phyloP scores from a whole-genome alignment of 2,797 vertebrate genomes.

The Rachycentron canadum region DNA sequence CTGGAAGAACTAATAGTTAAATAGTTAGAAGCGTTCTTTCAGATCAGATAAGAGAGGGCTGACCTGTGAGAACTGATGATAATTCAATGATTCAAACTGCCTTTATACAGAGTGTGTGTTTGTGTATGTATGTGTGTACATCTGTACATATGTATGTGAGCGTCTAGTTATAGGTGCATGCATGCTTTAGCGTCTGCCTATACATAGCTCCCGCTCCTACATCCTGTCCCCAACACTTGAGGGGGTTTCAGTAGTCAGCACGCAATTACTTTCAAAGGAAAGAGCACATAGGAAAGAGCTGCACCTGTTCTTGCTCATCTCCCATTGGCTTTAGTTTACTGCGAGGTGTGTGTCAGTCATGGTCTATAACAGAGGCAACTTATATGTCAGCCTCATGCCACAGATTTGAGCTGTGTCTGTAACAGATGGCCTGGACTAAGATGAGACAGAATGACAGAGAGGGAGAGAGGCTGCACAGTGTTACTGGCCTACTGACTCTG shows the following conservation, averaged over 20 bases:
- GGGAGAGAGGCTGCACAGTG: constrained; percentile 52
- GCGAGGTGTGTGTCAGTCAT: constrained; percentile 54
- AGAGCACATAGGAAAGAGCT: constrained; percentile 43
- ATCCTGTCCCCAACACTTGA: constrained; percentile 53
- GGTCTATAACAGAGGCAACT: constrained; percentile 52
- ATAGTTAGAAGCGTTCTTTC: constrained; percentile 58
- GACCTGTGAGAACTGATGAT: constrained; percentile 52
- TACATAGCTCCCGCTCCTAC: constrained; percentile 48
- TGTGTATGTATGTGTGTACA: constrained; percentile 1
- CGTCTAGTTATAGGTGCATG: constrained; percentile 40
- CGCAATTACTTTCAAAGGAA: constrained; percentile 62
- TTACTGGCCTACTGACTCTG: constrained; percentile 69
- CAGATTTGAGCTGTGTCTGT: constrained; percentile 59
- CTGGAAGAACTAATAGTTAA: constrained; percentile 45
- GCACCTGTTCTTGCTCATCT: constrained; percentile 74
- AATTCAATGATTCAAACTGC: constrained; percentile 64
- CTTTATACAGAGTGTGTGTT: constrained; percentile 10
- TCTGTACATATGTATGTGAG: constrained; percentile 10
- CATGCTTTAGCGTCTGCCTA: constrained; percentile 39
- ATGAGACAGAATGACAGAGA: constrained; percentile 74
- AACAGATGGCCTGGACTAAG: constrained; percentile 82
- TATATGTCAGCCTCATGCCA: constrained; percentile 55
- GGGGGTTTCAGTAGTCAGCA: constrained; percentile 53
- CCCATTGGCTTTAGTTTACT: constrained; percentile 46
- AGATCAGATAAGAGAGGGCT: constrained; percentile 69